These are phyloP conservation scores for Amiota minor DNA, from an alignment of 2,888 invertebrate genomes.

Conservation along the genomic window DNA sequence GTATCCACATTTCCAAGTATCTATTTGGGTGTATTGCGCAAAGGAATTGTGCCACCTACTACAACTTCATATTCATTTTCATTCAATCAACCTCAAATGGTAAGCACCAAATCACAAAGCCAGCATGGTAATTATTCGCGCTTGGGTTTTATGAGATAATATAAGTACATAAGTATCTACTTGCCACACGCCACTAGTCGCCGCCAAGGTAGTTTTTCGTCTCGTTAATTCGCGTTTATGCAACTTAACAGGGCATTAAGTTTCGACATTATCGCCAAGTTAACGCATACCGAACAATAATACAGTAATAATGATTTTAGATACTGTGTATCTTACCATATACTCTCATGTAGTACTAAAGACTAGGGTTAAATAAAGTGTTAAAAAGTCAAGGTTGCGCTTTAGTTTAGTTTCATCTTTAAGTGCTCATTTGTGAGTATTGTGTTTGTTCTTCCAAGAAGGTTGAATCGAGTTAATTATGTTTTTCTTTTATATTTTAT, in stretches of 20 bases:
- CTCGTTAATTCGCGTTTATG: conserved; percentile 54
- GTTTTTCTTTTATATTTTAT: background rate
- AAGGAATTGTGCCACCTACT: background rate
- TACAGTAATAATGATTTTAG: background rate
- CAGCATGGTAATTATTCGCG: conserved; percentile 55
- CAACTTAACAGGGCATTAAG: conserved; percentile 66
- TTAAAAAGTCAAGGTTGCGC: conserved; percentile 61
- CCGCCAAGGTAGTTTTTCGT: conserved; percentile 35
- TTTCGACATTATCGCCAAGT: conserved; percentile 51
- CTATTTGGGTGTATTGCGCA: background rate
- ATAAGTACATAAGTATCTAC: no score
- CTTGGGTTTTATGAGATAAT: conserved; percentile 46
- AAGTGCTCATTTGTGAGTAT: background rate
- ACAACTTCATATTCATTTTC: no score
- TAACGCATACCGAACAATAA: conserved; percentile 30
- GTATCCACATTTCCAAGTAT: background rate
- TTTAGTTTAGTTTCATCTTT: no score
- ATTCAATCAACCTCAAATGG: no score
- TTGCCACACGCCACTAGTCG: no score
- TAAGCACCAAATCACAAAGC: background rate
- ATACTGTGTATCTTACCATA: background rate
- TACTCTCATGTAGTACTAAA: background rate
- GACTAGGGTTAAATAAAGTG: conserved; percentile 44
- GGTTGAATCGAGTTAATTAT: background rate
- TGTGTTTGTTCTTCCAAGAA: conserved; percentile 10